Base-by-base conservation (phyloP, 2,113 vertebrate species). In the Aplodontia rufa region DNA sequence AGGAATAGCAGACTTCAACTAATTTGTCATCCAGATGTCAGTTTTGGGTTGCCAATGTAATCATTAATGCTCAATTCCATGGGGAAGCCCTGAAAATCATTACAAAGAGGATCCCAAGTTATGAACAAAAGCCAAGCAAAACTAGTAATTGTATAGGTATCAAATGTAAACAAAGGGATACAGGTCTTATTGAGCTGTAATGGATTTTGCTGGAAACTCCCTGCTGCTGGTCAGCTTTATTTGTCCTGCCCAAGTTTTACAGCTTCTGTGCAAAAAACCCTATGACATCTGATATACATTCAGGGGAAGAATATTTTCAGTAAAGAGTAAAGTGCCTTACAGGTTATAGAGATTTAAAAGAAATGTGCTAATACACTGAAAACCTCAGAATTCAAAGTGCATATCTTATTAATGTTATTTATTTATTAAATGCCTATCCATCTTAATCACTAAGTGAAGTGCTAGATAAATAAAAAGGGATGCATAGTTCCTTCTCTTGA, bases 311-410 rank as follows among this genome's bases (percentile, higher is more conserved):
- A 80, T 76, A 79, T 78, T 83, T 95, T 97, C 62, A 74, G 30
- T 89, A 94, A 86, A 93, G 45, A 91, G 32, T 62, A 1, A 89
- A 87, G 53, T 75, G 24, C 16, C 75, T 94, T 89, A 42, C 79
- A 93, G 68, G 83, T 72, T 82, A 72, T 1, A 13, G 26, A 91
- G 69, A 93, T 71, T 94, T 97, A 69, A 95, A 85, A 86, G 17
- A 95, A 91, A 79, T 79, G 2, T 89, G 78, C 28, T n/a, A 71
- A 68, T 87, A 69, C 47, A 75, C 4, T 32, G 55, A 79, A 90
- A 92, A 92, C 51, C 51, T 90, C 32, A 72, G 71, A 87, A 71
- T 24, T 90, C 51, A 84, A 92, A 83, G 51, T 94, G 0, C 13
- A 8, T 72, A 40, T 64, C 37, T 84, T 92, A 71, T 26, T 69